Evolutionary conservation across 1,140 invertebrate genomes (phyloP).

Genomic region (Hycleus phaleratus): DNA sequence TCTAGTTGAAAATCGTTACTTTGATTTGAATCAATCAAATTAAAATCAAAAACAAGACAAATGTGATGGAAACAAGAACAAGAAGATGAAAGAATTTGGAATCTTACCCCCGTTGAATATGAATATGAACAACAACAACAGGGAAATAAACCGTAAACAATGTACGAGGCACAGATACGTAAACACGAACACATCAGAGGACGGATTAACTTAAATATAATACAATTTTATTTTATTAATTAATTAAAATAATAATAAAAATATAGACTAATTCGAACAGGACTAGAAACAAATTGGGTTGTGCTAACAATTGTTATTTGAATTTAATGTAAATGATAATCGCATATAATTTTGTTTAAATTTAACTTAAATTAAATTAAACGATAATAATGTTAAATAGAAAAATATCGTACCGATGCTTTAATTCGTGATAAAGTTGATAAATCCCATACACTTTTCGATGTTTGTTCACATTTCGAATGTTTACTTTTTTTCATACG

Average conservation of each 20-base stretch:
- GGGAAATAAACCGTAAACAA: constrained; percentile 23
- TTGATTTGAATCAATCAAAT: background rate
- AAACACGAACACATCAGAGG: constrained; percentile 25
- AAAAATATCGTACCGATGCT: constrained; percentile 3
- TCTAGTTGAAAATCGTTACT: background rate
- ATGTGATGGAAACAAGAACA: background rate
- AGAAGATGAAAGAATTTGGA: too few species aligned
- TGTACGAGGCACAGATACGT: constrained; percentile 25
- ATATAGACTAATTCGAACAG: background rate
- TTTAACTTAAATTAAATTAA: too few species aligned
- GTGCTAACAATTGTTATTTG: too few species aligned
- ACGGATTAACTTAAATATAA: background rate
- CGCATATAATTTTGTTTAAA: too few species aligned
- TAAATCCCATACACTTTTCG: constrained; percentile 57
- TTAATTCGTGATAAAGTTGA: constrained; percentile 15
- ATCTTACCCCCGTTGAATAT: constrained; percentile 16
- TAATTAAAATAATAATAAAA: constrained; percentile 8
- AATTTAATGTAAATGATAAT: too few species aligned
- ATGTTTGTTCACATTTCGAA: constrained; percentile 24
- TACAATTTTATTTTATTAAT: too few species aligned
- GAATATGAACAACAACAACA: constrained; percentile 26
- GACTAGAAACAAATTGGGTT: background rate
- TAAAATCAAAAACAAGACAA: background rate
- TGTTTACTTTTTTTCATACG: constrained; percentile 47
- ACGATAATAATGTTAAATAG: background rate